Percentiles rank a stretch among this genome's conserved stretches.
These are phyloP conservation scores for Sarcophaga rosellei DNA, from an alignment of 2,888 invertebrate species.

Conservation along the genomic window DNA sequence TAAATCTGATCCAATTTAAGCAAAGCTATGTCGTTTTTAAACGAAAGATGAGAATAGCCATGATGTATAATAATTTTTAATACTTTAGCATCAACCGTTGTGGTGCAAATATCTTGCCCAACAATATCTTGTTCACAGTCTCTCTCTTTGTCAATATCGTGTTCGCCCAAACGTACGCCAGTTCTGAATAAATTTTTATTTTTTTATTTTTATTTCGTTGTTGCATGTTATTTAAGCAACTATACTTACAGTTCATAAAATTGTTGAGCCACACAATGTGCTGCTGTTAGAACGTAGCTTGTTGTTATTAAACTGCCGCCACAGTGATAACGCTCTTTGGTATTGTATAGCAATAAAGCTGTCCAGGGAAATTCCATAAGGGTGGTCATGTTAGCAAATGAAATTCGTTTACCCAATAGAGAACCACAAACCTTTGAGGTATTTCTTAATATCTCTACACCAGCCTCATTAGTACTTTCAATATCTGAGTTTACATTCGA, in stretches of 20 bases:
- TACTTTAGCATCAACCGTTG: constrained; percentile 39
- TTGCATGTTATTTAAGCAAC: no score
- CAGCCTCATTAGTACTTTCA: not conserved
- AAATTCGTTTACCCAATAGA: constrained; percentile 47
- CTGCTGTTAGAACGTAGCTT: constrained; percentile 48
- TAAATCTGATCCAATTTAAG: constrained; percentile 35
- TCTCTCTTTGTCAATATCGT: constrained; percentile 32
- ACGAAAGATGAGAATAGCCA: constrained; percentile 37
- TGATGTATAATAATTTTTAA: constrained; percentile 52
- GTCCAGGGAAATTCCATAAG: constrained; percentile 58
- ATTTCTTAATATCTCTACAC: constrained; percentile 41
- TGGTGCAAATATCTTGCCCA: constrained; percentile 29
- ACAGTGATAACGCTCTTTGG: constrained; percentile 45
- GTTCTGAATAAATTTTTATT: not conserved
- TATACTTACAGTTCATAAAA: constrained; percentile 53
- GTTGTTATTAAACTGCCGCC: constrained; percentile 57
- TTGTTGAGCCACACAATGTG: constrained; percentile 53
- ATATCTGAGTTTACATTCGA: not conserved
- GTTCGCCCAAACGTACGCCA: constrained; percentile 54
- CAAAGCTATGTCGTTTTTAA: constrained; percentile 55
- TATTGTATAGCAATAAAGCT: constrained; percentile 47
- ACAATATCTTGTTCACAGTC: constrained; percentile 45
- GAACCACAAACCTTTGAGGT: constrained; percentile 25
- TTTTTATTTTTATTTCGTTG: no score
- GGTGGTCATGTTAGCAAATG: constrained; percentile 50